These are phyloP conservation scores for Cyclargus thomasi DNA, from an alignment of 1,140 invertebrate genomes.

Conservation along the genomic window DNA sequence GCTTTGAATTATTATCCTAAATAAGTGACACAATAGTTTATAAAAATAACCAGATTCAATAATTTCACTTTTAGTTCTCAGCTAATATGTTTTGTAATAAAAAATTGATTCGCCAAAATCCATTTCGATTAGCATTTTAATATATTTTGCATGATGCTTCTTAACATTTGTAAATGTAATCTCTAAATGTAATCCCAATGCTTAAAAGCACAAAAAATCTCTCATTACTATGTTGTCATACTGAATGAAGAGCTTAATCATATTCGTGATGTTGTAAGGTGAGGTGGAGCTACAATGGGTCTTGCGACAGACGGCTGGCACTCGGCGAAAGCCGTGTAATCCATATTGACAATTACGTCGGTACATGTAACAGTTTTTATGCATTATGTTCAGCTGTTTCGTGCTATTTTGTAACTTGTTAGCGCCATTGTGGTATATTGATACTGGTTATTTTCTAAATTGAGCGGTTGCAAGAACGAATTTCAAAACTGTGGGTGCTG, in stretches of 20 bases:
- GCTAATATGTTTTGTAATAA: too few relatives aligned
- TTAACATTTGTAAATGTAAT: too few relatives aligned
- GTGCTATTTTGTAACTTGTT: slow-evolving; percentile 10
- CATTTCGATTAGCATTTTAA: too few relatives aligned
- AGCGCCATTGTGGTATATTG: not conserved
- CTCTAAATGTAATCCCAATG: slow-evolving; percentile 19
- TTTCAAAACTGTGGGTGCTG: too few relatives aligned
- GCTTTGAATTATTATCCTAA: too few relatives aligned
- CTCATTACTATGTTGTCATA: slow-evolving; percentile 45
- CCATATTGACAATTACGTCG: slow-evolving; percentile 43
- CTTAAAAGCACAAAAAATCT: slow-evolving; percentile 23
- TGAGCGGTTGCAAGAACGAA: not conserved
- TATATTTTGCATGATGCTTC: too few relatives aligned
- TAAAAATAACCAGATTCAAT: too few relatives aligned
- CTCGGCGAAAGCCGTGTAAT: slow-evolving; percentile 59
- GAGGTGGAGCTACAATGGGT: slow-evolving; percentile 65
- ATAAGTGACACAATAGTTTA: too few relatives aligned
- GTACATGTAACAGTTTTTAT: slow-evolving; percentile 34
- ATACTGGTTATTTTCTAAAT: not conserved
- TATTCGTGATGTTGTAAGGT: slow-evolving; percentile 64
- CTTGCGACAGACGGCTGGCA: slow-evolving; percentile 42
- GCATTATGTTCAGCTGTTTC: slow-evolving; percentile 31
- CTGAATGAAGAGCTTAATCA: slow-evolving; percentile 61
- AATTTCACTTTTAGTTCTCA: too few relatives aligned
- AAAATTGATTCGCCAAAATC: too few relatives aligned